Percentiles rank a stretch among this genome's conserved stretches.
These are phyloP conservation scores for Mimachlamys varia DNA, from an alignment of 2,888 invertebrate species.

Conservation along the genomic window DNA sequence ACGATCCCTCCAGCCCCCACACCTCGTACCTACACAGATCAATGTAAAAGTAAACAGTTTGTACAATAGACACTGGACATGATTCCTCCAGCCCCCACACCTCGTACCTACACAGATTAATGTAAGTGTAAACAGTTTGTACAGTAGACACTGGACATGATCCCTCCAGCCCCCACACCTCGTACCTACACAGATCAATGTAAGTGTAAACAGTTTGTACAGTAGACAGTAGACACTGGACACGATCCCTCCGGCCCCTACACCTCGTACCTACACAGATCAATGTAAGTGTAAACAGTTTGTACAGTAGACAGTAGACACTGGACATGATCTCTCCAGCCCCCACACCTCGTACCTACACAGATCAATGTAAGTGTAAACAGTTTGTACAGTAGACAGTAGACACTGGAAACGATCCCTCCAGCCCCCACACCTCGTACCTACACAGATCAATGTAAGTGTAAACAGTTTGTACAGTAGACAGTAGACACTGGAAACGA, in stretches of 20 bases:
- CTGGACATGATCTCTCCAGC: constrained; percentile 99
- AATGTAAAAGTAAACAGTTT: constrained; percentile 99
- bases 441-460: constrained; percentile 94
- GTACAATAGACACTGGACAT: constrained; percentile 99
- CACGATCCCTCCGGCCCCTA: constrained; percentile 99
- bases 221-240: constrained; percentile 99
- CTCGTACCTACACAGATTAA: too few species aligned
- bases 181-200: too few species aligned
- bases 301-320: constrained; percentile 99
- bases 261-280: too few species aligned
- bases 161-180: constrained; percentile 99
- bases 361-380: constrained; percentile 97
- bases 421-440: constrained; percentile 97
- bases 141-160: constrained; percentile 99
- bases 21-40: too few species aligned
- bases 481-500: constrained; percentile 99
- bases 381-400: constrained; percentile 98
- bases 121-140: constrained; percentile 97
- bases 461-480: constrained; percentile 99
- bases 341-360: constrained; percentile 95
- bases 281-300: constrained; percentile 96
- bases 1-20: constrained; percentile 99
- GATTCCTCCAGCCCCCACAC: constrained; percentile 99
- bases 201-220: constrained; percentile 97
- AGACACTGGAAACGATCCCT: constrained; percentile 99